These are phyloP conservation scores for Terrapene triunguis DNA, from an alignment of 2,113 vertebrate genomes.

Conservation along the genomic window DNA sequence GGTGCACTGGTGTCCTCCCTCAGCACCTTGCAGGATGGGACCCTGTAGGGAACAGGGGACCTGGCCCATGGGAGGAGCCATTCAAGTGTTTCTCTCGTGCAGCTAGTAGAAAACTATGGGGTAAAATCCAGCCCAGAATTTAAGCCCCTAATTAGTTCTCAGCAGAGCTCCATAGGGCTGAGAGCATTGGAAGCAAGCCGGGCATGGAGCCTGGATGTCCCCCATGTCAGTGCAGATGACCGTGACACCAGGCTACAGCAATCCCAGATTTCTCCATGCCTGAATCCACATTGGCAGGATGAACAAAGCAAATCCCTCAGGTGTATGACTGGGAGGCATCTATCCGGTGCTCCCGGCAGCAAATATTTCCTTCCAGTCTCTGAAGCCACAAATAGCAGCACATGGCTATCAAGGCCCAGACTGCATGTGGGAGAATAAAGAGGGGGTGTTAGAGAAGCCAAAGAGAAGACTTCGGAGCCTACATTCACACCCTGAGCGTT, in stretches of 20 bases:
- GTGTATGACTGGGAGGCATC: no score
- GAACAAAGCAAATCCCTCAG: no score
- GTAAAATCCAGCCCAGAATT: no score
- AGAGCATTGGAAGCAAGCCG: no score
- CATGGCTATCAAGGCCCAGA: no score
- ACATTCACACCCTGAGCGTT: rapidly evolving
- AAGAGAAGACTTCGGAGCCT: not conserved
- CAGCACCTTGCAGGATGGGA: not conserved
- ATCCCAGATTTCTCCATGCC: no score
- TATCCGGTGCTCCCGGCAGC: not conserved
- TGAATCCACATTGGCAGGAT: no score
- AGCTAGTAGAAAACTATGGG: not conserved
- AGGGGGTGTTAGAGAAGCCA: not conserved
- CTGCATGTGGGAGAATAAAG: not conserved
- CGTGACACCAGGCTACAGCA: no score
- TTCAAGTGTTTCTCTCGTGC: not conserved
- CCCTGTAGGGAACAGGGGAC: not conserved
- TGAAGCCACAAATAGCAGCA: not conserved
- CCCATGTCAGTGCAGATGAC: no score
- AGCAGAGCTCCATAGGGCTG: no score
- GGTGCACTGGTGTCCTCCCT: not conserved
- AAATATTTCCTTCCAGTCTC: not conserved
- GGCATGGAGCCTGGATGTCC: no score
- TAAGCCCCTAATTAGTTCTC: no score
- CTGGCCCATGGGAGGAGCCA: not conserved